Conservation (phyloP, 1,140 invertebrate genomes). For the Trichonephila inaurata region DNA sequence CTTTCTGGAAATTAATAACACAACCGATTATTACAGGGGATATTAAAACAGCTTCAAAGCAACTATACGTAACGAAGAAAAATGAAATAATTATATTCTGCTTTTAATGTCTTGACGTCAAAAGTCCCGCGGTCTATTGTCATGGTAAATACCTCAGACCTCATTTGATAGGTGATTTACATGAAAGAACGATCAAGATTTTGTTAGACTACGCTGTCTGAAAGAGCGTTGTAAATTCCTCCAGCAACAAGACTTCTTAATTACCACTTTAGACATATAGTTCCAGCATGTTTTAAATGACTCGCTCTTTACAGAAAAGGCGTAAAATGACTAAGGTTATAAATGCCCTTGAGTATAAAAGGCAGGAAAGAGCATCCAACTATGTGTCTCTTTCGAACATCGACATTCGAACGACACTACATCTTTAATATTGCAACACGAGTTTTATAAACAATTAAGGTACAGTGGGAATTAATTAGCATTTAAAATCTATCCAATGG, state of each 20-base stretch:
- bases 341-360: not conserved
- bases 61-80: not conserved
- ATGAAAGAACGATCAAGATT: slow-evolving; percentile 29
- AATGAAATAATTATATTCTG: not conserved
- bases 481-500: no score
- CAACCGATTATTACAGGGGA: not conserved
- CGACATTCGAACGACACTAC: no score
- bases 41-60: not conserved
- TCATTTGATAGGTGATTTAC: not conserved
- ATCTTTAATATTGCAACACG: no score
- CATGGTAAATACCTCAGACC: not conserved
- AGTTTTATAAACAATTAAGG: no score
- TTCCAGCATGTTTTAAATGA: not conserved
- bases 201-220: not conserved
- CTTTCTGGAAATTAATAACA: not conserved
- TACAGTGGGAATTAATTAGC: no score
- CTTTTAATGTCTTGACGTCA: not conserved
- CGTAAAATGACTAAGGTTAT: not conserved
- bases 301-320: not conserved
- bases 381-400: no score
- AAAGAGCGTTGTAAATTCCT: not conserved
- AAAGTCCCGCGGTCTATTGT: not conserved
- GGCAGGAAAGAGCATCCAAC: no score
- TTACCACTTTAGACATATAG: not conserved
- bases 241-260: not conserved